phyloP scores from a whole-genome alignment of 1,140 invertebrate genomes.

The Drosophila funebris region DNA sequence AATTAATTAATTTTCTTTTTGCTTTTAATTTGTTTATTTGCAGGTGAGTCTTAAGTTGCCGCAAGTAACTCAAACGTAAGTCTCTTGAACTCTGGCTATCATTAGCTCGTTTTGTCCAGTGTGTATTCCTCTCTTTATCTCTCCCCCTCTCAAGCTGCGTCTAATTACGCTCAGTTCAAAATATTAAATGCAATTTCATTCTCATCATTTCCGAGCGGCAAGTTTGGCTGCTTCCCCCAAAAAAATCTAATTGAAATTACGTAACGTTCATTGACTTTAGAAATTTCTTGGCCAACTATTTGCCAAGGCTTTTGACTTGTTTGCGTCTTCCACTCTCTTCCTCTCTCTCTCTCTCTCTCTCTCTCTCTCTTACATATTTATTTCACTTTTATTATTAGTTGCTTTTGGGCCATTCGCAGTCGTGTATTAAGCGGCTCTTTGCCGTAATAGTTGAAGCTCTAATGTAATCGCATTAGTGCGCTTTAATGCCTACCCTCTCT shows the following conservation, averaged over 20 bases:
- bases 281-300: slow-evolving; percentile 55
- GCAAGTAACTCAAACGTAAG: slow-evolving; percentile 36
- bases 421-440: slow-evolving; percentile 63
- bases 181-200: slow-evolving; percentile 81
- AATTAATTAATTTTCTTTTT: slow-evolving; percentile 1
- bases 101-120: slow-evolving; percentile 38
- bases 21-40: slow-evolving; percentile 30
- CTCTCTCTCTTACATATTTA: slow-evolving; percentile 24
- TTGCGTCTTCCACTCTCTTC: slow-evolving; percentile 27
- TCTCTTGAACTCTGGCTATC: slow-evolving; percentile 50
- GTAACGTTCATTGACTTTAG: slow-evolving; percentile 80
- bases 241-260: slow-evolving; percentile 79
- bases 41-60: slow-evolving; percentile 43
- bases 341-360: too few species aligned
- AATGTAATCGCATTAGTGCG: slow-evolving; percentile 79
- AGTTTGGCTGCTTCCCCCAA: slow-evolving; percentile 24
- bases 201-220: slow-evolving; percentile 67
- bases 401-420: slow-evolving; percentile 29
- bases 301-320: slow-evolving; percentile 36
- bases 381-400: slow-evolving; percentile 80
- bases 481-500: slow-evolving; percentile 52
- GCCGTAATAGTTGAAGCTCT: slow-evolving; percentile 49
- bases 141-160: slow-evolving; percentile 14
- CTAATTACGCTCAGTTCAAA: slow-evolving; percentile 60
- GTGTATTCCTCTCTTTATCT: neutral